Percentiles rank a stretch among this genome's conserved stretches.
These are phyloP conservation scores for Discoglossus pictus DNA, from an alignment of 2,797 vertebrate genomes.

Conservation along the genomic window DNA sequence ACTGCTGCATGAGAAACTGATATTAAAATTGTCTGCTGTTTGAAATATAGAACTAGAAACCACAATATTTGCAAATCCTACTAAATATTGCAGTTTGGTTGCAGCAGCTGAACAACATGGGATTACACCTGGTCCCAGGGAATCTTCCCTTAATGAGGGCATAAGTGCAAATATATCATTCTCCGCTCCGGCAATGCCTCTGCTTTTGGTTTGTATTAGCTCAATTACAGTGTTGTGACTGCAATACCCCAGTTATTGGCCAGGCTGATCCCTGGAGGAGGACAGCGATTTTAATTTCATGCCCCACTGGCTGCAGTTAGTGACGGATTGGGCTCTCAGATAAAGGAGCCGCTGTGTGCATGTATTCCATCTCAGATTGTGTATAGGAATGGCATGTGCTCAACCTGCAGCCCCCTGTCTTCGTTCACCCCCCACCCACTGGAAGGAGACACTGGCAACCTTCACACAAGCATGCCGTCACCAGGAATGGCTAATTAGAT, in stretches of 20 bases:
- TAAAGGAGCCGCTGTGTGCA: conserved; percentile 68
- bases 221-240: conserved; percentile 65
- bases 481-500: conserved; percentile 56
- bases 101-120: no score
- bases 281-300: conserved; percentile 87
- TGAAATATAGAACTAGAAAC: no score
- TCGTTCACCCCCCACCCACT: conserved; percentile 19
- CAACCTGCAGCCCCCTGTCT: conserved; percentile 38
- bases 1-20: no score
- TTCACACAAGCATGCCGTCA: conserved; percentile 62
- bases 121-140: neutral
- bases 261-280: conserved; percentile 66
- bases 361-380: conserved; percentile 40
- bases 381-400: conserved; percentile 58
- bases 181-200: conserved; percentile 47
- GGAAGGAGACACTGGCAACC: conserved; percentile 53
- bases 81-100: no score
- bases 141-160: conserved; percentile 29
- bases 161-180: conserved; percentile 49
- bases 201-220: conserved; percentile 68
- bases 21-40: no score
- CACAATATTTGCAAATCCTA: no score
- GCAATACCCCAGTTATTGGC: conserved; percentile 63
- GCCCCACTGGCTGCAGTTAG: conserved; percentile 72
- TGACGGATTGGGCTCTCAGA: conserved; percentile 82